Base-by-base conservation (phyloP, 2,797 vertebrate species). In the Podarcis lilfordi region DNA sequence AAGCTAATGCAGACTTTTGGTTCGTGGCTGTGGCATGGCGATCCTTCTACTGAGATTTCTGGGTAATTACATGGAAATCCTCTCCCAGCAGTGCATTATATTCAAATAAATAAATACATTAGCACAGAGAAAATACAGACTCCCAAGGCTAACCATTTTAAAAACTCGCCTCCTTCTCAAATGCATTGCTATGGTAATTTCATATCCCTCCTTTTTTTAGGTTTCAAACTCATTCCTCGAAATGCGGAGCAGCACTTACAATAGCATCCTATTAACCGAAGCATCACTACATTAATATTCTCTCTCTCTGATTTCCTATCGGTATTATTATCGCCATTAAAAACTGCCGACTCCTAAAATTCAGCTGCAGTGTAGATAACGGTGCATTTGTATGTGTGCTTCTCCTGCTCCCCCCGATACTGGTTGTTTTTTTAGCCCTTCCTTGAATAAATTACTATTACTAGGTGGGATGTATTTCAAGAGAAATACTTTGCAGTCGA, bases 311-410 rank as follows among this genome's bases (percentile, higher is more conserved):
- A 75, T 75, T 76, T 74, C 71, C 40, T 72, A 68, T 85, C 76
- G 40, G 32, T 32, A 50, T 89, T 11, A 68, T 76, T 89, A 40
- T 68, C n/a, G 23, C 32, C 55, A n/a, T 35, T 71, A 55, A 55
- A 76, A 81, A 76, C 59, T 69, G 83, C 40, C 59, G 88, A 85
- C 59, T 81, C 71, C 59, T 76, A 64, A 89, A 80, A 81, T 76
- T 85, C 32, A 68, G 59, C 77, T 25, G 61, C 45, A 85, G 25
- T 82, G 59, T 74, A 76, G 81, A 76, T 75, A 85, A 75, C 5
- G 5, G 2, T 23, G 59, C 17, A 35, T 19, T 50, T 3, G 35
- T 50, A 43, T 69, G 6, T 78, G 55, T 37, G 37, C 8, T 27
- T 55, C 50, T 55, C 50, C 50, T 55, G 50, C 50, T 13, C 11